Evolutionary conservation across 1,140 invertebrate genomes (phyloP), one percentile per base, ranked within the genome.

Genomic region (Neoseiulus cucumeris): DNA sequence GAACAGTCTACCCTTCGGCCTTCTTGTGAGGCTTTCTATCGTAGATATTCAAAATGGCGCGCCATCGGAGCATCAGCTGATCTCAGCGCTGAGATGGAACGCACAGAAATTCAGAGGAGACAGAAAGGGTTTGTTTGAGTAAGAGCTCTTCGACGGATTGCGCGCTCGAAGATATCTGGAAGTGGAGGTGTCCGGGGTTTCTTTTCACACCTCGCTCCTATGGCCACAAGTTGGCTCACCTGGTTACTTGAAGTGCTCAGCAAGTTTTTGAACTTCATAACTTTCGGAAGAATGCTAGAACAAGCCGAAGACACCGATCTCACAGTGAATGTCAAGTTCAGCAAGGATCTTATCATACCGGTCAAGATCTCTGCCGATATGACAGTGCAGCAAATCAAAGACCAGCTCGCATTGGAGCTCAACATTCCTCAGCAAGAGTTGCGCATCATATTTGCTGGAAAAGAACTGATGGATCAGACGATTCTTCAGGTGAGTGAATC

Each of bases 381-480:
- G 66, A 64, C 42, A 51, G 12, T 68, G 45, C 20, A 69, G 20
- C 18, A 51, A 64, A 7, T 68, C 47, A 64, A 69, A 65, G 20
- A 67, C 2, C 51, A 25, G 4, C 79, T 88, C 7, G 83, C 84
- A 0, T 81, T 82, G 1, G 79, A 82, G 72, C 75, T 87, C 51
- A 84, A 83, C 0, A 76, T 86, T 59, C 73, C 80, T 44, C 80
- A 83, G 1, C 80, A 85, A 22, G 84, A 88, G 72, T 77, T 88
- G 2, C 86, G 86, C 74, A 86, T 90, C 45, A 88, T 90, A 72
- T 86, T 90, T 75, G 86, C 86, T 47, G 87, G 87, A 17, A 88
- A 87, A 75, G 85, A 88, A 73, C 51, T 59, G 14, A 25, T 59
- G 33, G 51, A 59, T 25, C 51, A 59, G 22, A 59, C 51, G 51